Base-by-base conservation (phyloP, 1,140 invertebrate genomes). In the Drosophila kikkawai region DNA sequence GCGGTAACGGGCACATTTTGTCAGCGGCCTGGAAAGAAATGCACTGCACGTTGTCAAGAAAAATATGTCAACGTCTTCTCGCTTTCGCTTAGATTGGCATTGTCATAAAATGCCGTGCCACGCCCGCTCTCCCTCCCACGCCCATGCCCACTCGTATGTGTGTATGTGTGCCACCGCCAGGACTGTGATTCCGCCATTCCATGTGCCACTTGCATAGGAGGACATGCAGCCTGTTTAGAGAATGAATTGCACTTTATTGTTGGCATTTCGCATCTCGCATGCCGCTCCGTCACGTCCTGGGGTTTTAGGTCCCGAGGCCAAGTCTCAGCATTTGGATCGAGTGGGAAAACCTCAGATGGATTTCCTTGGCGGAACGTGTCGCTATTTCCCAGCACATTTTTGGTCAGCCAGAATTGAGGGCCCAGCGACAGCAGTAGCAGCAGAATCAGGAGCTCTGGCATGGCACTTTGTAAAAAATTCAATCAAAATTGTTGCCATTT, bases 401-500 rank as follows among this genome's bases (percentile, higher is more conserved):
- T 44, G 53, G 42, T 53, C 61, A 50, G 34, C 70, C 80, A 44
- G 60, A 79, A 80, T 57, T 77, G 67, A 39, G 37, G 39, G 44
- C 26, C 39, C 42, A 32, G 19, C 50, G 69, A 29, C n/a, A 36
- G 32, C 32, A 19, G 50, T 1, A 51, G 48, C 50, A 17, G 5
- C 65, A 17, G 63, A 34, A 29, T 19, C 36, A 59, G 22, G 32
- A 75, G 15, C 60, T 37, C 34, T 56, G 41, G 29, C 47, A 50
- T 45, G 53, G 64, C 56, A 60, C 75, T 78, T 58, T 51, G 68
- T 55, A 73, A 84, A 87, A 88, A 85, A 84, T 88, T 88, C 85
- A 88, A 88, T 88, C 80, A 88, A 88, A 88, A 90, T 88, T 88
- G 85, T 88, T 88, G 85, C 85, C 85, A 88, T 88, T 88, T 87